Percentiles rank a stretch among this genome's conserved stretches.
Evolutionary conservation across 2,888 invertebrate species (phyloP).

Genomic region (Amblyjoppa proteus): DNA sequence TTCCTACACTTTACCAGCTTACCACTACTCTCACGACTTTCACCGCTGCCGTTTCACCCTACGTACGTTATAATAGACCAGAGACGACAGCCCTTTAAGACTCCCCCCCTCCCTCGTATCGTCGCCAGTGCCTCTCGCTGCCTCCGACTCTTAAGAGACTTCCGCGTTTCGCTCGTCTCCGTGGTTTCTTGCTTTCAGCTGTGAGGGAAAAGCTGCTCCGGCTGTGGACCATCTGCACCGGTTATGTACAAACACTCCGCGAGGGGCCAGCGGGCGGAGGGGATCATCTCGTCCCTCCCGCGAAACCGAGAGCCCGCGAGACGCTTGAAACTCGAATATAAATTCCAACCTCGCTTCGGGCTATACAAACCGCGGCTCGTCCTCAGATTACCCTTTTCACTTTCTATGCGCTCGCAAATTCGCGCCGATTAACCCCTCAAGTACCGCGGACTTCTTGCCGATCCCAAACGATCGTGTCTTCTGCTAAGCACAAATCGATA

Average conservation of each 20-base stretch:
- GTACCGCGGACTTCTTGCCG: too few species aligned
- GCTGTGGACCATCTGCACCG: conserved; percentile 29
- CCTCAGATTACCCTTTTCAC: neutral
- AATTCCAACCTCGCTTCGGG: conserved; percentile 9
- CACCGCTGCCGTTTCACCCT: neutral
- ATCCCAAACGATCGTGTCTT: neutral
- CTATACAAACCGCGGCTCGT: conserved; percentile 1
- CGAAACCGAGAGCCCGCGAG: neutral
- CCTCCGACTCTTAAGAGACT: conserved; percentile 56
- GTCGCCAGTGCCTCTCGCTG: conserved; percentile 45
- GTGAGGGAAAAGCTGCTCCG: conserved; percentile 16
- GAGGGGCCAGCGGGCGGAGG: neutral
- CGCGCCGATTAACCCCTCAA: neutral
- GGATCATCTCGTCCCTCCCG: conserved; percentile 3
- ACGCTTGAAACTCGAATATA: conserved; percentile 39
- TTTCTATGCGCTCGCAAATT: neutral
- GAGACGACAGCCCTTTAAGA: conserved; percentile 52
- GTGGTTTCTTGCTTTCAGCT: conserved; percentile 15
- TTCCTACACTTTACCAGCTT: conserved; percentile 11
- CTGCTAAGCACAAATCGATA: too few species aligned
- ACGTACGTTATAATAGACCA: conserved; percentile 47
- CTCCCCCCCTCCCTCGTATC: conserved; percentile 16
- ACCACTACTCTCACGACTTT: neutral
- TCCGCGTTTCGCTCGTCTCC: conserved; percentile 32
- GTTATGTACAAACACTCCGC: conserved; percentile 27